Evolutionary conservation across 1,140 invertebrate genomes (phyloP), one percentile per base, ranked within the genome.

Genomic region (Chrysomallon squamiferum): DNA sequence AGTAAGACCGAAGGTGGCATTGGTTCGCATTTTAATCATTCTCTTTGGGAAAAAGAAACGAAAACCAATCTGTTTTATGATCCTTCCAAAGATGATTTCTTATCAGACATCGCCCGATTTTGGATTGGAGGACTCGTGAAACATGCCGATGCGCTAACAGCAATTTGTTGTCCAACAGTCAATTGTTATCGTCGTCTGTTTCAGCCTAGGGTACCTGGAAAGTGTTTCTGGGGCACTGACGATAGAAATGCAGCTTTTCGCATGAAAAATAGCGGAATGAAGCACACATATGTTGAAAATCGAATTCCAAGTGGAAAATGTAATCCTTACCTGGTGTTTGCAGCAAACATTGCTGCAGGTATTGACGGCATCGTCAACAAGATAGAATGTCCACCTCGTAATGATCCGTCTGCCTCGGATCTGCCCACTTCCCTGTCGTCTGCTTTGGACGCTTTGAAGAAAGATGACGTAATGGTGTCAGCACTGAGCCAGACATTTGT

Each of bases 311-410:
- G 58, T 22, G 59, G 59, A 6, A 15, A 41, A 2, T 38, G 20
- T n/a, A 62, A 52, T 38, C 65, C 65, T 22, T 62, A 67, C 59
- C 52, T 67, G 13, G 52, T 41, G 27, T 27, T 67, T 1, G 65
- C 65, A 3, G 65, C 47, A 27, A 61, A 45, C 9, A 33, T 67
- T 20, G n/a, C n/a, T n/a, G n/a, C n/a, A n/a, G n/a, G n/a, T n/a
- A n/a, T n/a, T n/a, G n/a, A n/a, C n/a, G n/a, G n/a, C n/a, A n/a
- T n/a, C n/a, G n/a, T n/a, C n/a, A n/a, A n/a, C n/a, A n/a, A n/a
- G n/a, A n/a, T n/a, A n/a, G n/a, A n/a, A n/a, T n/a, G n/a, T n/a
- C n/a, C 41, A 11, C 41, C 41, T 11, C 11, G 41, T 43, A 43
- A 13, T 13, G n/a, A 11, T 13, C 11, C 11, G 41, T 13, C 11